Evolutionary conservation across 2,797 vertebrate species (phyloP).

Genomic region (Lepilemur septentrionalis): DNA sequence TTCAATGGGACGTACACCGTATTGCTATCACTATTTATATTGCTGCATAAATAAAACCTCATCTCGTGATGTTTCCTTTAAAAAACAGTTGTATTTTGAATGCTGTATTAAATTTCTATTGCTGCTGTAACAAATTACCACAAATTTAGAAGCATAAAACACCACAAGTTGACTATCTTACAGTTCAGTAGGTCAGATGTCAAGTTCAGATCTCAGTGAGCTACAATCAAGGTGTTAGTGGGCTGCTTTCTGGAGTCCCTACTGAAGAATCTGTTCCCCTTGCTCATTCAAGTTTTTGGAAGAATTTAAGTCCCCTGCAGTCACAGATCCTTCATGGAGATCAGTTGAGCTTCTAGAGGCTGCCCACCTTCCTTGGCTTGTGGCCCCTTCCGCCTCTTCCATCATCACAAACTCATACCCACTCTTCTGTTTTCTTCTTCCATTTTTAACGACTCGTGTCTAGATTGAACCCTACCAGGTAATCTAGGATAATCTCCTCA

Average conservation of each 20-base stretch:
- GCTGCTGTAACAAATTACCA: background rate
- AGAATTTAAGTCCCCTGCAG: background rate
- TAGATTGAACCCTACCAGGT: background rate
- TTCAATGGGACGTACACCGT: background rate
- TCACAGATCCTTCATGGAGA: background rate
- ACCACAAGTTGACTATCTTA: background rate
- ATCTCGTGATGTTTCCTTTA: background rate
- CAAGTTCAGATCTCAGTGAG: background rate
- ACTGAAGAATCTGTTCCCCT: background rate
- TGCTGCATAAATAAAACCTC: background rate
- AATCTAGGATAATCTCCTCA: background rate
- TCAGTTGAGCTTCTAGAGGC: background rate
- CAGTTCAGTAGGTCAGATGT: background rate
- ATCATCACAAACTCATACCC: background rate
- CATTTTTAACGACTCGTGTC: background rate
- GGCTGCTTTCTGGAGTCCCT: background rate
- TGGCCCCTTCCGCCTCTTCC: background rate
- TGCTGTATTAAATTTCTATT: background rate
- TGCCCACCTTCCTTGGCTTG: background rate
- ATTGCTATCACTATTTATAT: background rate
- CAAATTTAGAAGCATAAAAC: background rate
- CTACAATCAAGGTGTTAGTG: background rate
- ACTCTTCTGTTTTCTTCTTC: background rate
- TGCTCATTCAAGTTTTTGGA: background rate
- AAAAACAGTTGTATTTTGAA: conserved; percentile 27